phyloP scores from a whole-genome alignment of 1,140 invertebrate species.

The Bradysia coprophila region DNA sequence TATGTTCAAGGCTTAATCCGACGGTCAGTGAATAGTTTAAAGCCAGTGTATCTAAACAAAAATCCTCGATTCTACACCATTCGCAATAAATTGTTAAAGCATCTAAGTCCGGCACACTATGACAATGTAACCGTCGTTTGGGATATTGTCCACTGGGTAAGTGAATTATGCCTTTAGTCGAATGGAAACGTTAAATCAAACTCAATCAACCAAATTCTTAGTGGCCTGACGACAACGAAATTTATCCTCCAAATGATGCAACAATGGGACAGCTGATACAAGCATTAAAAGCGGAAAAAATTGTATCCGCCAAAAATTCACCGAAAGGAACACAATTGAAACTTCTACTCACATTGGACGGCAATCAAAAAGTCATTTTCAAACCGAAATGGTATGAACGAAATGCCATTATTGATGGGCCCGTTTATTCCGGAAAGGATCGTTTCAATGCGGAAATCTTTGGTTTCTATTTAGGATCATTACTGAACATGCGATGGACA shows the following conservation, averaged over 20 bases:
- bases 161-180: slow-evolving; percentile 3
- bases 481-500: slow-evolving; percentile 58
- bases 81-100: slow-evolving; percentile 20
- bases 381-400: slow-evolving; percentile 80
- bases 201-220: slow-evolving; percentile 12
- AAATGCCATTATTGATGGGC: slow-evolving; percentile 52
- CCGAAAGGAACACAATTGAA: slow-evolving; percentile 80
- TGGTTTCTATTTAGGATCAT: slow-evolving; percentile 72
- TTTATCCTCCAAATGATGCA: slow-evolving; percentile 41
- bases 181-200: background rate
- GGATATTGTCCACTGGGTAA: slow-evolving; percentile 24
- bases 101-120: slow-evolving; percentile 16
- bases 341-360: slow-evolving; percentile 54
- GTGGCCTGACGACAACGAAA: slow-evolving; percentile 48
- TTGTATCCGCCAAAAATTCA: slow-evolving; percentile 55
- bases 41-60: slow-evolving; percentile 20
- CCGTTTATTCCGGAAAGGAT: slow-evolving; percentile 76
- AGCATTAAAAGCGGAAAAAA: slow-evolving; percentile 44
- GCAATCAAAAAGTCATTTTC: slow-evolving; percentile 63
- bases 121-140: slow-evolving; percentile 21
- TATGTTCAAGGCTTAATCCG: too few species aligned
- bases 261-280: slow-evolving; percentile 50
- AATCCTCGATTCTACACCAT: slow-evolving; percentile 24
- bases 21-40: slow-evolving; percentile 16
- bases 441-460: slow-evolving; percentile 88